A percentile compares a stretch with the other conserved stretches of the same genome.
Conservation (phyloP, 2,113 vertebrate species). For the Micromys minutus region DNA sequence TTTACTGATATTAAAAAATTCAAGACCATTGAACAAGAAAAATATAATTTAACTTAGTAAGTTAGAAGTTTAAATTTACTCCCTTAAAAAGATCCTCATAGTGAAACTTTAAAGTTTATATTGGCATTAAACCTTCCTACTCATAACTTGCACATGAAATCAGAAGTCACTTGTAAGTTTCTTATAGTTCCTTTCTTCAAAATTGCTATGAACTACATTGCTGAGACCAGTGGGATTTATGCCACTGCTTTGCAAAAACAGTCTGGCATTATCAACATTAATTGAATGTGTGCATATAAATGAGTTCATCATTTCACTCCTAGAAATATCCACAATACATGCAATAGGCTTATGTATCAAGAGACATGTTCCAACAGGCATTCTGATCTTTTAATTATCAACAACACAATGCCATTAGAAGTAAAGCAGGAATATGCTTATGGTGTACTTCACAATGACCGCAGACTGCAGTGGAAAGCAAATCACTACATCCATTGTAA, state of each 20-base stretch:
- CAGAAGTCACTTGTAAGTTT: background rate
- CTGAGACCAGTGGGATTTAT: background rate
- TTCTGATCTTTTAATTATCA: background rate
- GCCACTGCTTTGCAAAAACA: background rate
- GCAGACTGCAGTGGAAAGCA: background rate
- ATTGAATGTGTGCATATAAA: background rate
- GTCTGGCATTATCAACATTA: background rate
- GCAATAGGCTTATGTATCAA: background rate
- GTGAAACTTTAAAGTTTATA: background rate
- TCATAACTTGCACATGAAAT: background rate
- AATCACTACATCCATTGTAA: background rate
- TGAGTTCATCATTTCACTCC: background rate
- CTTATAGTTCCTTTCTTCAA: background rate
- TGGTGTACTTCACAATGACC: background rate
- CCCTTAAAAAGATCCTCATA: constrained; percentile 60
- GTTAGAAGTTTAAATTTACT: constrained; percentile 55
- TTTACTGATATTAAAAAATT: constrained; percentile 10
- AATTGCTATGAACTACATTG: background rate
- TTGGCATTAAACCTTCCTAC: background rate
- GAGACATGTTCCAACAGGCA: background rate
- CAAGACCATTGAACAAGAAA: constrained; percentile 61
- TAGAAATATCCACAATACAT: background rate
- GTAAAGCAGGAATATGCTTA: background rate
- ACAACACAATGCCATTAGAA: background rate
- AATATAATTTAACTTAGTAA: constrained; percentile 22